phyloP scores from a whole-genome alignment of 2,797 vertebrate species.

The Sebastiscus tertius region DNA sequence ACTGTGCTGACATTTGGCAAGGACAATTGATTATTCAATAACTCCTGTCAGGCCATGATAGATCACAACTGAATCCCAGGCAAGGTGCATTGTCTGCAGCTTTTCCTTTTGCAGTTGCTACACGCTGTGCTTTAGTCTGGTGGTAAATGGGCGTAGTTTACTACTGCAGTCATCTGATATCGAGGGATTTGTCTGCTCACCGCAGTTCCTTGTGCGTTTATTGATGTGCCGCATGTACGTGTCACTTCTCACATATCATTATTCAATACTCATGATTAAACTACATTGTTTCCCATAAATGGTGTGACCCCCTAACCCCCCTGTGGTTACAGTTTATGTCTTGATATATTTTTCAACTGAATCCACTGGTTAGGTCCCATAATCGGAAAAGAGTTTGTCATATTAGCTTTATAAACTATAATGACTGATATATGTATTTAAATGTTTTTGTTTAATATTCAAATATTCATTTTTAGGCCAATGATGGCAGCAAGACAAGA shows the following conservation, averaged over 20 bases:
- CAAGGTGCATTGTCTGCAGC: constrained; percentile 32
- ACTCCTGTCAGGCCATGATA: constrained; percentile 52
- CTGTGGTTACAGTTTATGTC: not conserved
- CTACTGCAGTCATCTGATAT: not conserved
- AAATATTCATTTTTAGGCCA: constrained; percentile 9
- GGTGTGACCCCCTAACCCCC: not conserved
- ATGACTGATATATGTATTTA: not conserved
- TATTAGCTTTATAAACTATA: not conserved
- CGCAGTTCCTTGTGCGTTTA: not conserved
- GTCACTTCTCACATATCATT: not conserved
- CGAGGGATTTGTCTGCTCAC: not conserved
- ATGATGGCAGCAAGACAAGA: not conserved
- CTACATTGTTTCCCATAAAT: not conserved
- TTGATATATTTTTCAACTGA: not conserved
- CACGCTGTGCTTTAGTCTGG: not conserved
- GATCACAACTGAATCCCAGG: constrained; percentile 33
- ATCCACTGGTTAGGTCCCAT: not conserved
- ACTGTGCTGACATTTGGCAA: constrained; percentile 59
- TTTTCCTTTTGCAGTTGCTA: not conserved
- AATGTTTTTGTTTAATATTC: not conserved
- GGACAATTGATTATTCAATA: constrained; percentile 69
- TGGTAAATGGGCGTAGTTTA: not conserved
- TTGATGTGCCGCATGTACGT: not conserved
- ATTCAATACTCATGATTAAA: constrained; percentile 6
- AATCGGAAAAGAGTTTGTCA: not conserved